These are phyloP conservation scores for Drosophila paranaensis DNA, from an alignment of 2,888 invertebrate genomes.

Conservation along the genomic window DNA sequence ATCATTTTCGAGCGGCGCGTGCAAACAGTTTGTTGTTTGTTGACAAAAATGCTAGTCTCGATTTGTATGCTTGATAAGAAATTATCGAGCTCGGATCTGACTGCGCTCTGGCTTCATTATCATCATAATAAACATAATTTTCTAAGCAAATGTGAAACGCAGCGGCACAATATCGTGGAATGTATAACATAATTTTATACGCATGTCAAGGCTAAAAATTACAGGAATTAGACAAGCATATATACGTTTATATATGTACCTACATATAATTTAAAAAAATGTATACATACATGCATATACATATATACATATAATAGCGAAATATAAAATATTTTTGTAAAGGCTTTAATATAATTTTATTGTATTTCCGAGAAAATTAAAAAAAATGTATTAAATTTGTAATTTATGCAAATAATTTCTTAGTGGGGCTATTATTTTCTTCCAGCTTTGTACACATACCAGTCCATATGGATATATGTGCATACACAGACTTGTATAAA, in stretches of 20 bases:
- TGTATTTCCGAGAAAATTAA: neutral
- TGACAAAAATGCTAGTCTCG: neutral
- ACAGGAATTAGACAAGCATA: neutral
- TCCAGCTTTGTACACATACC: too few relatives aligned
- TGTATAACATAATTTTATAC: neutral
- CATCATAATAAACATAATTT: constrained; percentile 37
- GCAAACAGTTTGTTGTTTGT: constrained; percentile 13
- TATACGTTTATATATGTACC: too few relatives aligned
- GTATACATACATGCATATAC: too few relatives aligned
- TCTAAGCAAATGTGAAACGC: constrained; percentile 18
- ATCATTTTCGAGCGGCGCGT: constrained; percentile 26
- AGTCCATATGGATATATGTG: too few relatives aligned
- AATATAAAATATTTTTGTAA: too few relatives aligned
- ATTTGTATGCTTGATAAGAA: constrained; percentile 24
- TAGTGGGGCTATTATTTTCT: too few relatives aligned
- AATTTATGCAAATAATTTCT: too few relatives aligned
- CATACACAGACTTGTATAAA: too few relatives aligned
- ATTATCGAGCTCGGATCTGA: constrained; percentile 33
- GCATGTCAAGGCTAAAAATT: neutral
- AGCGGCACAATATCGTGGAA: neutral
- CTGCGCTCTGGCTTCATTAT: constrained; percentile 25
- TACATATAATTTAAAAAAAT: too few relatives aligned
- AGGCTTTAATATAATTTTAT: too few relatives aligned
- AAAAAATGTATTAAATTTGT: too few relatives aligned
- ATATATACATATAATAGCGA: too few relatives aligned